Conservation (phyloP, 2,797 vertebrate genomes). For the Hozukius guyotensis region DNA sequence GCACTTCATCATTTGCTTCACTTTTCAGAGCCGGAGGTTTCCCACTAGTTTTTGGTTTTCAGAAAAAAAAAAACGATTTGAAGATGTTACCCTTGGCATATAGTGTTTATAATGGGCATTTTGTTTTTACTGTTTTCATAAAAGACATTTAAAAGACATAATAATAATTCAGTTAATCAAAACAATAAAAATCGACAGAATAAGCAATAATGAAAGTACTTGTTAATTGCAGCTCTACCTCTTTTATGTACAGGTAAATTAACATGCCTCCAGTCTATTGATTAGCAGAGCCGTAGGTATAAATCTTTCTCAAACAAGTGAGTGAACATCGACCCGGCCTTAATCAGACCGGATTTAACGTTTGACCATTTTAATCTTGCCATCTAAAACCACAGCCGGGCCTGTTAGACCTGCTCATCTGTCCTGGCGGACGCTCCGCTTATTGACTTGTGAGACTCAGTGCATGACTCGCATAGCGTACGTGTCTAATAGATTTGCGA, state of each 20-base stretch:
- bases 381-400: conserved; percentile 18
- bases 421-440: conserved; percentile 43
- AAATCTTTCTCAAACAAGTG: background rate
- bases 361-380: conserved; percentile 11
- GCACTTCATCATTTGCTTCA: too few relatives aligned
- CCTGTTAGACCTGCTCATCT: conserved; percentile 12
- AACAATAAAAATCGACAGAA: background rate
- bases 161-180: background rate
- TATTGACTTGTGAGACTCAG: conserved; percentile 66
- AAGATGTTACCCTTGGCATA: too few relatives aligned
- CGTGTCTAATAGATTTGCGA: conserved; percentile 81
- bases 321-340: background rate
- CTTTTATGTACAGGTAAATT: background rate
- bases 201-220: background rate
- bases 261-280: background rate
- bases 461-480: conserved; percentile 72
- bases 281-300: background rate
- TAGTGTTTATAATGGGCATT: background rate
- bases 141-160: background rate
- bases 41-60: too few relatives aligned
- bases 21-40: too few relatives aligned
- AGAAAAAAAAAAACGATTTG: too few relatives aligned
- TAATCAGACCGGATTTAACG: conserved; percentile 25
- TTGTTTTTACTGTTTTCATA: background rate
- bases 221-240: background rate